phyloP scores from a whole-genome alignment of 2,113 vertebrate genomes.

The Spea bombifrons region DNA sequence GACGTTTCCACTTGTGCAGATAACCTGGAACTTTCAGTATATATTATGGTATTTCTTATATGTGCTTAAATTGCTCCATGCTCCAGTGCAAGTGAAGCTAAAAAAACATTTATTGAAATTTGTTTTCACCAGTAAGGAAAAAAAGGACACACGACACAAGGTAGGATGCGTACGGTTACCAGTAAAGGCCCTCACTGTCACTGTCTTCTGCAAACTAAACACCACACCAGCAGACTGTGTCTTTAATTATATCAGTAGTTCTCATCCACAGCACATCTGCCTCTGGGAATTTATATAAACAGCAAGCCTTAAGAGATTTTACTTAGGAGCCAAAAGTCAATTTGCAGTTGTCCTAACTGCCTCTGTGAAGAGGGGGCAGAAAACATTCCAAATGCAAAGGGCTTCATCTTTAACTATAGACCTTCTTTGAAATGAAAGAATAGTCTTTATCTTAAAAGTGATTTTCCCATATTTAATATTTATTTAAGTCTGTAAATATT shows the following conservation, averaged over 20 bases:
- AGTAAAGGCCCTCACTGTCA: neutral
- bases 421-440: too few relatives aligned
- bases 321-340: constrained; percentile 1
- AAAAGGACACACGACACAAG: neutral
- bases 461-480: too few relatives aligned
- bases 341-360: neutral
- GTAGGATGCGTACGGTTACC: neutral
- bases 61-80: too few relatives aligned
- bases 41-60: neutral
- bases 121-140: neutral
- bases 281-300: neutral
- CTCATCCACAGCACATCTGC: neutral
- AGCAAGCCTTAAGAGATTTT: neutral
- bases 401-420: too few relatives aligned
- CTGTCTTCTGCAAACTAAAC: neutral
- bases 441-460: too few relatives aligned
- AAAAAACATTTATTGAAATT: neutral
- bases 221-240: neutral
- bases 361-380: neutral
- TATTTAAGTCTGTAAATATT: too few relatives aligned
- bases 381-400: neutral
- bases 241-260: neutral
- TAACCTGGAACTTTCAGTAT: constrained; percentile 22
- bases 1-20: constrained; percentile 31
- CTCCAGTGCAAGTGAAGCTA: too few relatives aligned